Base-by-base conservation (phyloP, 1,140 invertebrate genomes). In the Physella acuta region DNA sequence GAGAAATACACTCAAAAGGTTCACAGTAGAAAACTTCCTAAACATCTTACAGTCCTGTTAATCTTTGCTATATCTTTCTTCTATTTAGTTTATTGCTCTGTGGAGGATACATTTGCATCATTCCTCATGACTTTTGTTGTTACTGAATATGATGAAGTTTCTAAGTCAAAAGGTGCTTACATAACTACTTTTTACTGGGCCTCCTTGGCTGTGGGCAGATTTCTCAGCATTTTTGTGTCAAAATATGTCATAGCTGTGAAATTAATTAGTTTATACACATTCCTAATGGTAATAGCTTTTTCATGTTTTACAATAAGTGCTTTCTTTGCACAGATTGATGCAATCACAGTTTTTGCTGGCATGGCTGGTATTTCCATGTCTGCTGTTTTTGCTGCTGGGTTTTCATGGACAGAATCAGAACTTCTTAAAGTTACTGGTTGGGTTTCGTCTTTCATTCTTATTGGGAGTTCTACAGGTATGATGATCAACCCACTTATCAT, bases 71-170 rank as follows among this genome's bases (percentile, higher is more conserved):
- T 67, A 14, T 68, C 64, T 36, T 36, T 71, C 2, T 55, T 71
- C 26, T 71, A 71, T 65, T 52, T 76, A n/a, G 1, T 66, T 14
- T 79, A 79, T 36, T 76, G 73, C 30, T 72, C 64, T 58, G 70
- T 76, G 2, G 77, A 78, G 63, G 77, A 78, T 56, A 78, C 69
- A 4, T 75, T 74, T 65, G 61, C 72, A 4, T 63, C 71, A 28
- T 78, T 68, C 55, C 37, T 78, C 34, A 65, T 71, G 34, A 73
- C 73, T 0, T 78, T 78, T 72, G 70, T 75, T 33, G 71, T 76
- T 1, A 67, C 3, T 24, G 65, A 67, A 44, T 67, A 67, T 30
- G 64, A 52, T 2, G 31, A 24, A 16, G 53, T 67, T 36, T 37
- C 52, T n/a, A 67, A 67, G 26, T 67, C 64, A 37, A 53, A 66